Base-by-base conservation (phyloP, 2,888 invertebrate genomes). In the Orthonychiurus folsomi region DNA sequence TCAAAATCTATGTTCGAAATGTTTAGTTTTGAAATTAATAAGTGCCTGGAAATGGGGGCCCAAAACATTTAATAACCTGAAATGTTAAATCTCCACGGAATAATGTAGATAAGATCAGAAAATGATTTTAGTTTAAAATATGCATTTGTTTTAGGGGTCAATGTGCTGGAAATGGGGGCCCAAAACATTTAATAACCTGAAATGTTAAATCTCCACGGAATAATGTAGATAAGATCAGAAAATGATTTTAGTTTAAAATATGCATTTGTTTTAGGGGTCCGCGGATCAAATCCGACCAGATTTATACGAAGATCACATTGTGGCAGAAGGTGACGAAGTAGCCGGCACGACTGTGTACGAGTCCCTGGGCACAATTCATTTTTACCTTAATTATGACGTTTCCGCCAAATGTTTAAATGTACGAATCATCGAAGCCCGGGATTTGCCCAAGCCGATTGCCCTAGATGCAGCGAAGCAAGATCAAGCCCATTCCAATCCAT, bases 401-500 rank as follows among this genome's bases (percentile, higher is more conserved):
- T 60, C 60, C 37, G 58, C 66, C 1, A 66, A 69, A 50, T 54
- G 64, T n/a, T 60, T 70, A 24, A 55, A 63, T 18, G 78, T 79
- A 23, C 75, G 76, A 70, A 72, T 79, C 48, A 77, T 79, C 61
- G 78, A 78, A 69, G 79, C 78, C 1, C 73, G 75, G 56, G 77
- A 78, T 59, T 73, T 79, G 23, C 76, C 78, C 0, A 74, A 74
- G 28, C 78, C 79, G 0, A 73, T 76, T 52, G 75, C 76, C 61
- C 66, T 69, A 26, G 73, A 74, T 60, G 74, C 75, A 65, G 74
- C 74, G 65, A 75, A 75, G 67, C 76, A 76, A 60, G 79, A 79
- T 71, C 74, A 77, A 74, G 76, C 78, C 12, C 78, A 78, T 68
- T 78, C 78, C 18, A 79, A 79, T 69, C 79, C 79, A 15, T 74